Conservation (phyloP, 2,113 vertebrate genomes). For the Strigops habroptila region DNA sequence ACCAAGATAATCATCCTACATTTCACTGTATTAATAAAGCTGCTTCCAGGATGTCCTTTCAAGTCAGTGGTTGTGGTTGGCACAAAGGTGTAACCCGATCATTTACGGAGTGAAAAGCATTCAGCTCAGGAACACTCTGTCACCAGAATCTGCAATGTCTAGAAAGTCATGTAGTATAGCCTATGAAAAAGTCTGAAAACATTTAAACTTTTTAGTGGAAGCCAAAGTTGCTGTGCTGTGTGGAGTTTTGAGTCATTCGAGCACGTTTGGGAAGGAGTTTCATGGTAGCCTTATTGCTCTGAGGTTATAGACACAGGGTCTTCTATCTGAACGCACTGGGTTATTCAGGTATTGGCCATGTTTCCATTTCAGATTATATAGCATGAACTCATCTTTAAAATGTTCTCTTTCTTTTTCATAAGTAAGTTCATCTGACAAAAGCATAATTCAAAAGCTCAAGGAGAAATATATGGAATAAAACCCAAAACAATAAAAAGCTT, state of each 20-base stretch:
- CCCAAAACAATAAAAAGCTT: neutral
- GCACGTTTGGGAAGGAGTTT: neutral
- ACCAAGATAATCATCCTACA: neutral
- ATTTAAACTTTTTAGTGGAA: neutral
- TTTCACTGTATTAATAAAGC: neutral
- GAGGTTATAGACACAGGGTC: neutral
- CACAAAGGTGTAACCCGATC: neutral
- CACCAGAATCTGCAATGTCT: neutral
- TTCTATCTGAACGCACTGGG: neutral
- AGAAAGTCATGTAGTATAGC: neutral
- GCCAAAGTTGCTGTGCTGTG: neutral
- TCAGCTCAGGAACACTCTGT: neutral
- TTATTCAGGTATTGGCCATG: neutral
- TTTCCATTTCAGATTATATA: neutral
- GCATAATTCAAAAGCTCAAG: neutral
- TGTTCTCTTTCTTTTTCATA: neutral
- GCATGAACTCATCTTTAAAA: neutral
- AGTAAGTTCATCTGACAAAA: neutral
- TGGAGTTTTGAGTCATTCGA: neutral
- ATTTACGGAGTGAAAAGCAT: neutral
- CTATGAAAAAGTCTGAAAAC: neutral
- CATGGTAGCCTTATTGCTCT: neutral
- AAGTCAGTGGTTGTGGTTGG: neutral
- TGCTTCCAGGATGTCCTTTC: neutral
- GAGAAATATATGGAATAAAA: neutral